These are phyloP conservation scores for Pseudorhombus dupliciocellatus DNA, from an alignment of 2,113 vertebrate genomes.

Conservation along the genomic window DNA sequence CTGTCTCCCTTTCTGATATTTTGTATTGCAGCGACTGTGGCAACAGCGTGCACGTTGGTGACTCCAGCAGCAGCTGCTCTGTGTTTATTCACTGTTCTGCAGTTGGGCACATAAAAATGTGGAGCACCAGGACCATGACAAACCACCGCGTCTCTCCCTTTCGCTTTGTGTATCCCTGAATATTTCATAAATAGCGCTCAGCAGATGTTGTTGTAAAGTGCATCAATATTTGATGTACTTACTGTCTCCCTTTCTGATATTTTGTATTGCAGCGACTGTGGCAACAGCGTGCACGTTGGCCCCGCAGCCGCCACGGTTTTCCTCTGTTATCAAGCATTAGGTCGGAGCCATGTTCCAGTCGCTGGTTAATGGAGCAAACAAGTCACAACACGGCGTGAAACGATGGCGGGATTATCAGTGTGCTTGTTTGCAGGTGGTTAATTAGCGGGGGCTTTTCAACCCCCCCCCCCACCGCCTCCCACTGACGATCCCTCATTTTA, in stretches of 20 bases:
- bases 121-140: slow-evolving; percentile 52
- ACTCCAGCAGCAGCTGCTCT: not conserved
- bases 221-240: slow-evolving; percentile 72
- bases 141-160: slow-evolving; percentile 34
- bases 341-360: slow-evolving; percentile 28
- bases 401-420: slow-evolving; percentile 38
- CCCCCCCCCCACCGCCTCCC: not conserved
- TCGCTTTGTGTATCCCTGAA: slow-evolving; percentile 61
- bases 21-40: slow-evolving; percentile 61
- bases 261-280: slow-evolving; percentile 63
- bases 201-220: slow-evolving; percentile 71
- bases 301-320: slow-evolving; percentile 39
- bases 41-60: slow-evolving; percentile 28
- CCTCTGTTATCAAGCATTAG: slow-evolving; percentile 55
- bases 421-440: slow-evolving; percentile 63
- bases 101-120: slow-evolving; percentile 54
- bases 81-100: slow-evolving; percentile 43
- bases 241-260: slow-evolving; percentile 59
- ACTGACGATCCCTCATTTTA: slow-evolving; percentile 25
- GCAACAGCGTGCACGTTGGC: slow-evolving; percentile 31
- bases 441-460: slow-evolving; percentile 44
- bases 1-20: slow-evolving; percentile 59
- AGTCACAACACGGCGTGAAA: slow-evolving; percentile 49
- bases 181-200: slow-evolving; percentile 70
- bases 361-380: slow-evolving; percentile 56